phyloP scores from a whole-genome alignment of 2,113 vertebrate genomes.

The Eclectus roratus region DNA sequence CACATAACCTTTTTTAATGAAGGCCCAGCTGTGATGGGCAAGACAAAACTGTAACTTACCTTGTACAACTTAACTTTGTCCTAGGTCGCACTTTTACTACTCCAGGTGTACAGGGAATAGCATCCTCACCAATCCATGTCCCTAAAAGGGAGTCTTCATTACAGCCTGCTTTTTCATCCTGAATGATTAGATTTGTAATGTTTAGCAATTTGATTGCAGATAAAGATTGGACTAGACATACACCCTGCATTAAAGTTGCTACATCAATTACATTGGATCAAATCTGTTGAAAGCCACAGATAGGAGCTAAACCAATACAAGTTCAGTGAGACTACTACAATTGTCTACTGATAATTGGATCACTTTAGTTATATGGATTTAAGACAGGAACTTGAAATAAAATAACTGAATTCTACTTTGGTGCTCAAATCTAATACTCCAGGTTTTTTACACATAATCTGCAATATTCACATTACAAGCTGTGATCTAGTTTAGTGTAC shows the following conservation, averaged over 20 bases:
- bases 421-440: neutral
- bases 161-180: conserved; percentile 78
- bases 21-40: neutral
- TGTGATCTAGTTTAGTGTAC: neutral
- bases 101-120: conserved; percentile 85
- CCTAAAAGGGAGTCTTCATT: conserved; percentile 79
- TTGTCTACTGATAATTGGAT: neutral
- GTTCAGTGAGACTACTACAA: neutral
- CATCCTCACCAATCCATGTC: conserved; percentile 87
- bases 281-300: neutral
- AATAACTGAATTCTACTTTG: neutral
- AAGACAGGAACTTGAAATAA: neutral
- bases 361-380: neutral
- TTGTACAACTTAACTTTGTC: conserved; percentile 71
- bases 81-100: conserved; percentile 71
- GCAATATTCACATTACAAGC: neutral
- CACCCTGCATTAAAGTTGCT: neutral
- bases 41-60: conserved; percentile 68
- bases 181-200: conserved; percentile 26
- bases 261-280: neutral
- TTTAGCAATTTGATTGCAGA: conserved; percentile 1
- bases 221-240: neutral
- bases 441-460: neutral
- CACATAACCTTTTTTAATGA: neutral
- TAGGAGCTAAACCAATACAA: neutral